A percentile compares a stretch with the other conserved stretches of the same genome.
phyloP scores from a whole-genome alignment of 2,113 vertebrate genomes.

The Brachionichthys hirsutus region DNA sequence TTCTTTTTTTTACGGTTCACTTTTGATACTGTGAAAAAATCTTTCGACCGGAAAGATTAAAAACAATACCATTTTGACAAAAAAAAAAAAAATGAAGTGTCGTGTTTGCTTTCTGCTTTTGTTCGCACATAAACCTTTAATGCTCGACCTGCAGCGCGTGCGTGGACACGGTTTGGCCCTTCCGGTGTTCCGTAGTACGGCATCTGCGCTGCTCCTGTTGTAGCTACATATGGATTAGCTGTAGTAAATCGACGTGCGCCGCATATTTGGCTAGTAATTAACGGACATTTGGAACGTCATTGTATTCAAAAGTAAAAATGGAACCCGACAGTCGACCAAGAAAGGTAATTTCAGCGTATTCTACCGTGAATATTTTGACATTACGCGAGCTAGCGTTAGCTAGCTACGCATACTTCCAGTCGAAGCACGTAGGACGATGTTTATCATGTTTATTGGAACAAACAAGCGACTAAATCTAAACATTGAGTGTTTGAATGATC shows the following conservation, averaged over 20 bases:
- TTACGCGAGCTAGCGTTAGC: conserved; percentile 6
- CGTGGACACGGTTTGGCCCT: conserved; percentile 38
- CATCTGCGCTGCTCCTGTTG: neutral
- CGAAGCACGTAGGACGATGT: no score
- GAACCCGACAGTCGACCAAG: conserved; percentile 62
- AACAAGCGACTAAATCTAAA: no score
- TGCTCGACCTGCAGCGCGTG: no score
- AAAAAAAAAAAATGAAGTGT: conserved; percentile 75
- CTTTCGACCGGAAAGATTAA: conserved; percentile 90
- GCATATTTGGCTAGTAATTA: rapidly evolving
- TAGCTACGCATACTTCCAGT: neutral
- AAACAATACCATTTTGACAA: conserved; percentile 88
- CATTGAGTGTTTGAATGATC: no score
- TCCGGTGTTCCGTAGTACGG: conserved; percentile 43
- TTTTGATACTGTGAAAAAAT: conserved; percentile 96
- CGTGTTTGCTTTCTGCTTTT: conserved; percentile 64
- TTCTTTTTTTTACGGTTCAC: conserved; percentile 79
- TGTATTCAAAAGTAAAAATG: conserved; percentile 52
- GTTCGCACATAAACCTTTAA: neutral
- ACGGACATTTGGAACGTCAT: rapidly evolving
- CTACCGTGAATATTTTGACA: neutral
- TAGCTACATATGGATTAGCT: conserved; percentile 30
- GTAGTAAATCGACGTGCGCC: rapidly evolving
- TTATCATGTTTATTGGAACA: no score
- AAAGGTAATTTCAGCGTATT: conserved; percentile 58